Conservation (phyloP, 1,140 invertebrate species). For the Leptonema lineaticorne region DNA sequence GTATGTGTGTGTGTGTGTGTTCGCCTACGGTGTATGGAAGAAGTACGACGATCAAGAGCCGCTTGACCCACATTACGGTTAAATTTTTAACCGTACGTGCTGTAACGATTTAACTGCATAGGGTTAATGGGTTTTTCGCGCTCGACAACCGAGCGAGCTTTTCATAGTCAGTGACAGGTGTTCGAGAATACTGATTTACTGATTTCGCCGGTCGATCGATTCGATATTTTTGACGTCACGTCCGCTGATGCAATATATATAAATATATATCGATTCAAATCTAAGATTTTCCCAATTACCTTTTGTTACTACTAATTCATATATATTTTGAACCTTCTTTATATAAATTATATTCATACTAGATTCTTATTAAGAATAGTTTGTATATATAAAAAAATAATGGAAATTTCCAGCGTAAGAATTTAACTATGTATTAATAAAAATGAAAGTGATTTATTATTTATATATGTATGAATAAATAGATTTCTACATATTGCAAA, state of each 20-base stretch:
- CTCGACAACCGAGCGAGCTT: background rate
- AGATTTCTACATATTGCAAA: no score
- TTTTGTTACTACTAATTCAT: no score
- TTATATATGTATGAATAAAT: no score
- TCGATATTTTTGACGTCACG: conserved; percentile 15
- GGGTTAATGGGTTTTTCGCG: background rate
- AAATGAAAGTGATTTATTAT: no score
- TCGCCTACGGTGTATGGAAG: background rate
- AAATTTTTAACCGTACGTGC: background rate
- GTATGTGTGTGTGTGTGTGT: background rate
- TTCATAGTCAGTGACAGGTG: background rate
- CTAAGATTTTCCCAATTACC: no score
- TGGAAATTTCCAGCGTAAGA: no score
- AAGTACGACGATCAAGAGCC: background rate
- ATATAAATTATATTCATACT: no score
- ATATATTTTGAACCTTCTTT: no score
- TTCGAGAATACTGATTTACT: background rate
- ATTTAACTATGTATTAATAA: no score
- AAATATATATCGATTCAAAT: no score
- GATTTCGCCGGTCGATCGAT: conserved; percentile 14
- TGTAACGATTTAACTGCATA: background rate
- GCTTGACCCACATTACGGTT: conserved; percentile 1
- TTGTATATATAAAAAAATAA: no score
- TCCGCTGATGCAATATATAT: conserved; percentile 20
- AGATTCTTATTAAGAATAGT: no score